These are phyloP conservation scores for Mionectes macconnelli DNA, from an alignment of 2,113 vertebrate genomes.

Conservation along the genomic window DNA sequence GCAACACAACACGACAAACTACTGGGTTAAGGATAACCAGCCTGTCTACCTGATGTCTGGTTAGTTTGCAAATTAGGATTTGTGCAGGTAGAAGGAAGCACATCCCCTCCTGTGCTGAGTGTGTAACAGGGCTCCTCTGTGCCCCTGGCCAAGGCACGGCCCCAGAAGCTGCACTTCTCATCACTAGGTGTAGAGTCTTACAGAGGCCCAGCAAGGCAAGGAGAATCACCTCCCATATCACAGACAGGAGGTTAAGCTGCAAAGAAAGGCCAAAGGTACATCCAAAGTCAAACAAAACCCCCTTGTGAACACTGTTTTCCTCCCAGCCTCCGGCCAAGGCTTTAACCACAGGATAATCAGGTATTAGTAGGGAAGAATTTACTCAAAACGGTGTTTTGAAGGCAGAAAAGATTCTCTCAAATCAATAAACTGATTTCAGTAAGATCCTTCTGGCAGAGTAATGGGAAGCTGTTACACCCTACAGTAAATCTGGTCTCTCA, in stretches of 20 bases:
- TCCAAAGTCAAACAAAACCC: neutral
- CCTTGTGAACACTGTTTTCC: neutral
- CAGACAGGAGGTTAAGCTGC: neutral
- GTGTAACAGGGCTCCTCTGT: neutral
- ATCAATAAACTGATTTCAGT: neutral
- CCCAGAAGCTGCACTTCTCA: neutral
- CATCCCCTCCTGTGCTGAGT: neutral
- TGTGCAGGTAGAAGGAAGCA: rapidly evolving
- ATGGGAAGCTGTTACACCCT: neutral
- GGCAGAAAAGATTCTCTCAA: neutral
- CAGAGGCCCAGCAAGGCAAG: neutral
- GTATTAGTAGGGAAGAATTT: neutral
- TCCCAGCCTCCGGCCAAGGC: neutral
- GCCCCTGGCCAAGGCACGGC: neutral
- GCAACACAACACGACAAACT: neutral
- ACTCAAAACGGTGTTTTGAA: neutral
- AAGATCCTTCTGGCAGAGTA: neutral
- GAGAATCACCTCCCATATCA: neutral
- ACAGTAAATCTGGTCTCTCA: neutral
- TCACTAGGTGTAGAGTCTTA: rapidly evolving
- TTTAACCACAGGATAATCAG: neutral
- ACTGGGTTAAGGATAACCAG: neutral
- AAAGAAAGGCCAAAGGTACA: neutral
- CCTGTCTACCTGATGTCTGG: neutral
- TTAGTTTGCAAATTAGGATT: neutral